phyloP scores from a whole-genome alignment of 2,113 vertebrate species.

The Sceloporus tristichus region DNA sequence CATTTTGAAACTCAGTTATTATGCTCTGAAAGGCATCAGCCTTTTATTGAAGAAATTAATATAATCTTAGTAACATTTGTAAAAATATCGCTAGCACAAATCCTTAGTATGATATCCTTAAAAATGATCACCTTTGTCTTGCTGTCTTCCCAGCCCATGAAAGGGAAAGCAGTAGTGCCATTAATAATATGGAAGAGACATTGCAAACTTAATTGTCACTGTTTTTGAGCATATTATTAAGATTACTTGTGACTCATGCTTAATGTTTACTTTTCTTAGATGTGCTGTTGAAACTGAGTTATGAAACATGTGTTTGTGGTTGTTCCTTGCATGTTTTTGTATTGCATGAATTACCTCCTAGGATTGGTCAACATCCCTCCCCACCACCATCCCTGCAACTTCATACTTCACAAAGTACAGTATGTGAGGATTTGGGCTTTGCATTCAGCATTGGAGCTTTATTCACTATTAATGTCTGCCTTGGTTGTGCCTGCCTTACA shows the following conservation, averaged over 20 bases:
- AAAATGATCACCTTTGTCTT: background rate
- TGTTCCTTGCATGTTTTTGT: background rate
- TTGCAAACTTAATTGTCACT: background rate
- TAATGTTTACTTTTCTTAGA: constrained; percentile 1
- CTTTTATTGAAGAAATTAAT: background rate
- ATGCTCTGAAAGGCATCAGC: background rate
- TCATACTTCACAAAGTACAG: background rate
- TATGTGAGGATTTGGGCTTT: background rate
- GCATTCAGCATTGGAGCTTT: background rate
- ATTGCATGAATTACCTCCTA: background rate
- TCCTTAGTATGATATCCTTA: background rate
- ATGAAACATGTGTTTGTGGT: background rate
- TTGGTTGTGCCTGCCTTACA: background rate
- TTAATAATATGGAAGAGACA: background rate
- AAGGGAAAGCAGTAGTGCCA: background rate
- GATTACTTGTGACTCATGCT: background rate
- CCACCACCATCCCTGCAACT: too few relatives aligned
- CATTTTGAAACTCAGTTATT: background rate
- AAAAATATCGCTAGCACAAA: too few relatives aligned
- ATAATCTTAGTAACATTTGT: background rate
- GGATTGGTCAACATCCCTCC: background rate
- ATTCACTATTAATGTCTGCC: background rate
- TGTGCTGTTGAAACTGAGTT: constrained; percentile 16
- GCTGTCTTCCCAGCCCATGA: background rate
- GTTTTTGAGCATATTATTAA: constrained; percentile 1